These are phyloP conservation scores for Dicroscelio sp. DNA, from an alignment of 2,888 invertebrate species.

Conservation along the genomic window DNA sequence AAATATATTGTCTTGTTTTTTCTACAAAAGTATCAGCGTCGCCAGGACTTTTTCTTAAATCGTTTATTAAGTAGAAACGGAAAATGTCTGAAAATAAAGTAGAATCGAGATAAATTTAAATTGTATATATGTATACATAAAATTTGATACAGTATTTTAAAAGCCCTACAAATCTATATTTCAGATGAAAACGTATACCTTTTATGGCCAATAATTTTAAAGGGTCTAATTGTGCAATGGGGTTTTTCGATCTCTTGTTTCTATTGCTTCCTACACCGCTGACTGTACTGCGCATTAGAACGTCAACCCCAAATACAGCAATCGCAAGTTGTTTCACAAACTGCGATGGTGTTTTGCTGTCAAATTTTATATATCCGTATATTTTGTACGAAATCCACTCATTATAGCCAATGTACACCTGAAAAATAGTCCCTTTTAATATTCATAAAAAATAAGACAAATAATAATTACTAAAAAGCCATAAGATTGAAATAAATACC, in stretches of 20 bases:
- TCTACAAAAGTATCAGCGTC: constrained; percentile 24
- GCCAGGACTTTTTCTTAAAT: background rate
- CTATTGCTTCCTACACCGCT: background rate
- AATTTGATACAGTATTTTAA: no score
- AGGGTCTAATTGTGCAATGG: background rate
- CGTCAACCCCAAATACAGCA: background rate
- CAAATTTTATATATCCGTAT: constrained; percentile 1
- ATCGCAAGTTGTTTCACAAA: constrained; percentile 10
- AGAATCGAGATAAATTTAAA: no score
- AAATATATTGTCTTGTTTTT: constrained; percentile 6
- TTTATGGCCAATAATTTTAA: constrained; percentile 10
- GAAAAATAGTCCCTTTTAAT: background rate
- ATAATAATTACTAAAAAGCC: background rate
- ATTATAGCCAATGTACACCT: constrained; percentile 15
- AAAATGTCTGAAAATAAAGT: constrained; percentile 25
- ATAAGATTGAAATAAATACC: background rate
- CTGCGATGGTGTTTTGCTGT: constrained; percentile 5
- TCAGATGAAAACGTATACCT: no score
- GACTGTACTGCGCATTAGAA: background rate
- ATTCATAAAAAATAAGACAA: background rate
- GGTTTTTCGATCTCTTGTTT: background rate
- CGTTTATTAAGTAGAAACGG: constrained; percentile 13
- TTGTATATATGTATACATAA: background rate
- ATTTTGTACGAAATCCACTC: background rate
- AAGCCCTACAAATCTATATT: no score